Conservation (phyloP, 2,797 vertebrate genomes). For the Anableps anableps region DNA sequence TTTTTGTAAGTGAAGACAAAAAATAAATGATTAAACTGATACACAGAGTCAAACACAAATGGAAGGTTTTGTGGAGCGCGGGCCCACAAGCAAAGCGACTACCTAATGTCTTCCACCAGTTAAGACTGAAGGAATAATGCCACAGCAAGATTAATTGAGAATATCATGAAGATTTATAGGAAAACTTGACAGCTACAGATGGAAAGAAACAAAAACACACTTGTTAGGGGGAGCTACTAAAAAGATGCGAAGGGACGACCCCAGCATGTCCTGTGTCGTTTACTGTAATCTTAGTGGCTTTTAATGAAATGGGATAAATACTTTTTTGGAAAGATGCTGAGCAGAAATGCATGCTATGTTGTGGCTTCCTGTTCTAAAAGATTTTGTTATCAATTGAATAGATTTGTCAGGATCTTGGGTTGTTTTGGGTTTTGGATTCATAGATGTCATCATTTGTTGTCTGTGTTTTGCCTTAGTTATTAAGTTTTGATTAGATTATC, state of each 20-base stretch:
- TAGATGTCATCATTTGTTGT: too few relatives aligned
- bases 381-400: too few relatives aligned
- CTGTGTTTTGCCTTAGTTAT: too few relatives aligned
- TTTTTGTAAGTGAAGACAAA: not conserved
- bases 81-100: not conserved
- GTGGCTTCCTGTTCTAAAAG: not conserved
- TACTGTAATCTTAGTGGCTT: not conserved
- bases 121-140: too few relatives aligned
- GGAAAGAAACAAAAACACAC: not conserved
- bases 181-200: not conserved
- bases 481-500: too few relatives aligned
- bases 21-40: too few relatives aligned
- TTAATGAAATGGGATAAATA: not conserved
- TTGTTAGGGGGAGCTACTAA: not conserved
- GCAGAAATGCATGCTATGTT: not conserved
- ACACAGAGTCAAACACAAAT: not conserved
- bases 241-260: not conserved
- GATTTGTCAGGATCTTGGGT: too few relatives aligned
- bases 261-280: not conserved
- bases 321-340: not conserved
- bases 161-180: not conserved
- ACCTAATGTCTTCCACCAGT: not conserved
- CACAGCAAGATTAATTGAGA: not conserved
- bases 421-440: too few relatives aligned
- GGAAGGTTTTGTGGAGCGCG: not conserved